Conservation (phyloP, 2,888 invertebrate genomes). For the Vanessa cardui region DNA sequence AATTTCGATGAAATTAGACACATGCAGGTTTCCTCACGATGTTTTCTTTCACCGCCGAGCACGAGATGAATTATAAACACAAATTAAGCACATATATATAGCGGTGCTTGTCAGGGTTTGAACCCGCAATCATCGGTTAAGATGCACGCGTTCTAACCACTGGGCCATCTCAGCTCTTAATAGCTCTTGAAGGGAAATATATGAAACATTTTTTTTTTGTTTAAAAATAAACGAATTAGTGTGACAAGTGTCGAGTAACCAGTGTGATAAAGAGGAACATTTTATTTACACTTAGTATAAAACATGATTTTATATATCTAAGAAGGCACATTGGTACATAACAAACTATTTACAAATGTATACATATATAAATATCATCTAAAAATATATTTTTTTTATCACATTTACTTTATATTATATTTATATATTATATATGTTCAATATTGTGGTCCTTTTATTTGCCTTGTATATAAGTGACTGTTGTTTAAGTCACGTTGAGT, state of each 20-base stretch:
- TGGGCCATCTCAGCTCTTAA: too few relatives aligned
- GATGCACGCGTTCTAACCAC: too few relatives aligned
- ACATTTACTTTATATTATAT: not conserved
- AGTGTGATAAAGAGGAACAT: conserved; percentile 27
- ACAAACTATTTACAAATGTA: conserved; percentile 54
- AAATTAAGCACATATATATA: too few relatives aligned
- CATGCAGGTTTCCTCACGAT: too few relatives aligned
- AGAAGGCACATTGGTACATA: conserved; percentile 60
- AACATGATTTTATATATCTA: conserved; percentile 24
- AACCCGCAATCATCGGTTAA: too few relatives aligned
- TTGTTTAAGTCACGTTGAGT: not conserved
- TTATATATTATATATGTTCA: conserved; percentile 52
- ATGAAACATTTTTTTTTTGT: not conserved
- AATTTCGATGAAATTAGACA: too few relatives aligned
- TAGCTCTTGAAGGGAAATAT: not conserved
- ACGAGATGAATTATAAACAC: too few relatives aligned
- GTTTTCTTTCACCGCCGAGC: too few relatives aligned
- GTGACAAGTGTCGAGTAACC: conserved; percentile 17
- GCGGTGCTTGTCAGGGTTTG: too few relatives aligned
- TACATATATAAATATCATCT: conserved; percentile 63
- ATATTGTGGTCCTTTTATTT: conserved; percentile 61
- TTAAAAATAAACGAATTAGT: conserved; percentile 38
- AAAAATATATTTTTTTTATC: conserved; percentile 68
- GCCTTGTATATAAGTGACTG: not conserved
- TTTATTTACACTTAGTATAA: conserved; percentile 32